Percentiles rank a stretch among this genome's conserved stretches.
phyloP scores from a whole-genome alignment of 1,140 invertebrate genomes.

The Neuroterus valhalla region DNA sequence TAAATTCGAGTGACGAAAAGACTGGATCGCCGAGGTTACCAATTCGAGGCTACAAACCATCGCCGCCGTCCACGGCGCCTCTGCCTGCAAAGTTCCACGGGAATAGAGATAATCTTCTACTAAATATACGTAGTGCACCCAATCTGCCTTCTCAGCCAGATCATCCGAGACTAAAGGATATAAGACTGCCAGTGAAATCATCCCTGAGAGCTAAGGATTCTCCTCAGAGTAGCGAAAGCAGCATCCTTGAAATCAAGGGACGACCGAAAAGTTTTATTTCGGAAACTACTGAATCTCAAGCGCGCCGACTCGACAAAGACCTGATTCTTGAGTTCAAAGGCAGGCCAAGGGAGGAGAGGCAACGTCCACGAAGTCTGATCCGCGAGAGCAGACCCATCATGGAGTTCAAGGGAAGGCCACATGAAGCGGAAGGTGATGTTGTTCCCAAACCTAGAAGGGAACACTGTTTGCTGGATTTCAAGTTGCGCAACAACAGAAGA shows the following conservation, averaged over 20 bases:
- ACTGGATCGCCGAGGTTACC: constrained; percentile 66
- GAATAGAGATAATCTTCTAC: constrained; percentile 81
- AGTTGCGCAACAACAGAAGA: constrained; percentile 71
- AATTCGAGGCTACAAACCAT: constrained; percentile 81
- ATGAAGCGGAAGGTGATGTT: constrained; percentile 62
- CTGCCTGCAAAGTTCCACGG: constrained; percentile 86
- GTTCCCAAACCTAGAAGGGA: constrained; percentile 60
- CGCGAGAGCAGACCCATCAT: constrained; percentile 79
- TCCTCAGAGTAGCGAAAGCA: constrained; percentile 80
- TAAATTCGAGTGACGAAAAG: constrained; percentile 77
- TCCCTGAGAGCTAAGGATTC: constrained; percentile 77
- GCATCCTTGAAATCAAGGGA: constrained; percentile 78
- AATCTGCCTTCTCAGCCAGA: constrained; percentile 83
- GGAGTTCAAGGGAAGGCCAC: constrained; percentile 81
- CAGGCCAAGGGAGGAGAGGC: constrained; percentile 78
- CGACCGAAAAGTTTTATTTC: constrained; percentile 72
- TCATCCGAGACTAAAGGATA: constrained; percentile 81
- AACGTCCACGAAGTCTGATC: constrained; percentile 70
- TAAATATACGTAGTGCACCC: constrained; percentile 85
- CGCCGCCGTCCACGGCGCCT: constrained; percentile 86
- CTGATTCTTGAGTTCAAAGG: constrained; percentile 82
- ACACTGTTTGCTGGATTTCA: constrained; percentile 64
- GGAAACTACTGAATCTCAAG: constrained; percentile 52
- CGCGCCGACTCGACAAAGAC: constrained; percentile 76
- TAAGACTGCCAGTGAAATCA: constrained; percentile 80